Conservation (phyloP, 2,888 invertebrate species). For the Zygothrica quintamaculata region DNA sequence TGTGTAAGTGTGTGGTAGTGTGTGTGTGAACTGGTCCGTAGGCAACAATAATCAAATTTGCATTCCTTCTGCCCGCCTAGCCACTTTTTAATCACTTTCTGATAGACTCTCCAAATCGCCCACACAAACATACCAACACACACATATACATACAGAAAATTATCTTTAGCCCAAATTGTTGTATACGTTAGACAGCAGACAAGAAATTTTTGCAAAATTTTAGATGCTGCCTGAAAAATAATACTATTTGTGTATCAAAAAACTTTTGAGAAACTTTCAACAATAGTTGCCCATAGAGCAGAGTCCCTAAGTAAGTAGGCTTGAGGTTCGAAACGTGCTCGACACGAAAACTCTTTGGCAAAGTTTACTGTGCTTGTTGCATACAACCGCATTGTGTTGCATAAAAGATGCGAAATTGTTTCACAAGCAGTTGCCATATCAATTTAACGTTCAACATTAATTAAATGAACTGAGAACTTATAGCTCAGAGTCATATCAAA, state of each 20-base stretch:
- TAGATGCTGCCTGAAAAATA: too few relatives aligned
- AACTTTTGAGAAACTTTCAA: constrained; percentile 1
- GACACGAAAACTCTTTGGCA: neutral
- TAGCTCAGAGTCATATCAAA: too few relatives aligned
- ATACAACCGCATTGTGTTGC: neutral
- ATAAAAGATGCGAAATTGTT: neutral
- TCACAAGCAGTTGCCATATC: too few relatives aligned
- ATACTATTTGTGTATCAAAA: too few relatives aligned
- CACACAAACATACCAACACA: too few relatives aligned
- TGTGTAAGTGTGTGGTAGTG: constrained; percentile 5
- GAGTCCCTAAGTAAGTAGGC: constrained; percentile 11
- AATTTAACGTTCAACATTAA: too few relatives aligned
- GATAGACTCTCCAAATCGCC: constrained; percentile 3
- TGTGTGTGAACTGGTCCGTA: constrained; percentile 20
- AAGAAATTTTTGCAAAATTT: too few relatives aligned
- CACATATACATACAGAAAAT: too few relatives aligned
- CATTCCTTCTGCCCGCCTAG: constrained; percentile 32
- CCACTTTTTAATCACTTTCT: constrained; percentile 49
- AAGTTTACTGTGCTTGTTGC: too few relatives aligned
- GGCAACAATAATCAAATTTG: constrained; percentile 70
- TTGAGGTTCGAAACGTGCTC: neutral
- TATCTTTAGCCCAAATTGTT: constrained; percentile 19
- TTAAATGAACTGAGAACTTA: too few relatives aligned
- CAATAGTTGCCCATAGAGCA: neutral
- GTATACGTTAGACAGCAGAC: neutral